Conservation (phyloP, 2,888 invertebrate genomes). For the Steinernema hermaphroditum region DNA sequence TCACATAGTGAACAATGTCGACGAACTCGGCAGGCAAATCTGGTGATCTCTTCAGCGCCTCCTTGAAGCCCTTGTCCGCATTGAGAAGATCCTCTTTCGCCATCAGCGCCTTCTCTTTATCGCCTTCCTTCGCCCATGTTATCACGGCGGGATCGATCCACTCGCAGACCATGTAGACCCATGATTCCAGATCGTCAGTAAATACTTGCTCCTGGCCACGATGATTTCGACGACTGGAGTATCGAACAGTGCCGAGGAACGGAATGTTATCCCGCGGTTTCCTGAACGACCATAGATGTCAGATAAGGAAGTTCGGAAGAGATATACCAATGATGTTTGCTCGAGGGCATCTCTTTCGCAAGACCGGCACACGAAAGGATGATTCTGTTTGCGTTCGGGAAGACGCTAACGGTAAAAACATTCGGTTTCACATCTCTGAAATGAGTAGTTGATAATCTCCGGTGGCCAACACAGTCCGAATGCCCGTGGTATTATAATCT, state of each 20-base stretch:
- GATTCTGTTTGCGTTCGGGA: background rate
- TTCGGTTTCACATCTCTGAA: conserved; percentile 6
- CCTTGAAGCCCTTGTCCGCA: background rate
- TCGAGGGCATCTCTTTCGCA: background rate
- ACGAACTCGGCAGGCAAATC: background rate
- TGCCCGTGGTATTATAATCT: too few species aligned
- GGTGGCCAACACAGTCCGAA: too few species aligned
- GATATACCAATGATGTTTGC: background rate
- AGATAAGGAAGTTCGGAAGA: background rate
- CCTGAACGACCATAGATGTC: background rate
- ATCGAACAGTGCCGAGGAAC: background rate
- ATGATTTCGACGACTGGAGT: background rate
- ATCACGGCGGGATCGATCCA: background rate
- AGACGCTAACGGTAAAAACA: background rate
- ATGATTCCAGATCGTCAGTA: conserved; percentile 2
- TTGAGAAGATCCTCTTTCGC: background rate
- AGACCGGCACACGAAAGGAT: conserved; percentile 5
- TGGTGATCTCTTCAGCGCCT: background rate
- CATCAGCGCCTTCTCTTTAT: background rate
- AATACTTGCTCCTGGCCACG: background rate
- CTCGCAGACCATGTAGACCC: conserved; percentile 21
- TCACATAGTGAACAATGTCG: background rate
- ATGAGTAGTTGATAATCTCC: too few species aligned
- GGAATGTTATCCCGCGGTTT: background rate
- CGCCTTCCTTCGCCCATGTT: background rate